These are phyloP conservation scores for Chaetops frenatus DNA, from an alignment of 2,113 vertebrate species.

Conservation along the genomic window DNA sequence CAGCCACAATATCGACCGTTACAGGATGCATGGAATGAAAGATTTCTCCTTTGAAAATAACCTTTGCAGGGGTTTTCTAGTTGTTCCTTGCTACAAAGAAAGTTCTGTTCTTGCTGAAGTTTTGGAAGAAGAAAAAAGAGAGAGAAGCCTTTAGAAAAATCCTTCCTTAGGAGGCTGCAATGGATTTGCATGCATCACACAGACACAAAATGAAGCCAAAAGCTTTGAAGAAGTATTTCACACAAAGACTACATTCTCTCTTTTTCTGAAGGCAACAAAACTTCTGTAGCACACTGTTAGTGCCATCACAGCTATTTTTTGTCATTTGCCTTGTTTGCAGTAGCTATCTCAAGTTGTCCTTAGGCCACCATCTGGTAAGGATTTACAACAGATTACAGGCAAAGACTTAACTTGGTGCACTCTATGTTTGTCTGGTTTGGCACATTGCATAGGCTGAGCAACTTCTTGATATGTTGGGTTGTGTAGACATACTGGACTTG, in stretches of 20 bases:
- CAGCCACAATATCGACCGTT: neutral
- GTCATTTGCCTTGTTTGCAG: neutral
- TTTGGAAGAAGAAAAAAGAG: neutral
- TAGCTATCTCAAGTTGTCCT: constrained; percentile 5
- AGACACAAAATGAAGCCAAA: neutral
- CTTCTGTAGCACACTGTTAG: neutral
- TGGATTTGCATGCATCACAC: neutral
- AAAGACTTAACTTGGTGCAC: neutral
- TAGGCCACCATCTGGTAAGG: constrained; percentile 54
- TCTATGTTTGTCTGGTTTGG: neutral
- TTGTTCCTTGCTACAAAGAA: constrained; percentile 8
- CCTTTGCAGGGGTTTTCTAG: neutral
- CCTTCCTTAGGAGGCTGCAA: neutral
- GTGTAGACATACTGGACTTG: neutral
- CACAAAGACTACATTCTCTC: neutral
- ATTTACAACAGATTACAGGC: constrained; percentile 43
- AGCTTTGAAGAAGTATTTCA: constrained; percentile 1
- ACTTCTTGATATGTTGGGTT: neutral
- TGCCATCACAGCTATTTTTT: neutral
- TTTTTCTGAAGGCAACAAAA: neutral
- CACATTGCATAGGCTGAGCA: neutral
- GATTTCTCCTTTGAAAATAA: constrained; percentile 30
- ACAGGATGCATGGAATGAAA: neutral
- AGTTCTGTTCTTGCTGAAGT: constrained; percentile 2
- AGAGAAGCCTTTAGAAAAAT: constrained; percentile 11